phyloP scores from a whole-genome alignment of 2,888 invertebrate species.

The Melinaea marsaeus region DNA sequence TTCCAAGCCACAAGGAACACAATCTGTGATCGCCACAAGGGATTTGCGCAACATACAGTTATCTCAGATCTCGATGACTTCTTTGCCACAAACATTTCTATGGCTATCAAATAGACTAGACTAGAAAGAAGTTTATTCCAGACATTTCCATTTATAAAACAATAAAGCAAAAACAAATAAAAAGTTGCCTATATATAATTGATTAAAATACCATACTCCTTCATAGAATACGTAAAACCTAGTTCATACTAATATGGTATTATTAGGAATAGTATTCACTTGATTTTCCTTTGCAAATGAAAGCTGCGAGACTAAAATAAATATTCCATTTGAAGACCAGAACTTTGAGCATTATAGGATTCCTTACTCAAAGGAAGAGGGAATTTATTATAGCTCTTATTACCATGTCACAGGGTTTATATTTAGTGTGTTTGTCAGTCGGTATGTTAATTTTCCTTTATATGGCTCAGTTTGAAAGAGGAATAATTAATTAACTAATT shows the following conservation, averaged over 20 bases:
- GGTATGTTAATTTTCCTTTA: conserved; percentile 13
- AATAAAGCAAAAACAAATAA: too few species aligned
- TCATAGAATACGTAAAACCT: too few species aligned
- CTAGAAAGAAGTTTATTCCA: too few species aligned
- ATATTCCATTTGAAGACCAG: conserved; percentile 2
- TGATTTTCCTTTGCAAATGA: too few species aligned
- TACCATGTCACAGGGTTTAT: background rate
- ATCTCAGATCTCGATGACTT: conserved; percentile 21
- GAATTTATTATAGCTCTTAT: conserved; percentile 1
- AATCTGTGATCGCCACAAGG: conserved; percentile 19
- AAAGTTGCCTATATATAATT: too few species aligned
- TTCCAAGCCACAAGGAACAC: background rate
- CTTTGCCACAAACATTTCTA: conserved; percentile 19
- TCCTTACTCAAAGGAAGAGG: background rate
- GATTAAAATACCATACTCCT: too few species aligned
- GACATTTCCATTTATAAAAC: too few species aligned
- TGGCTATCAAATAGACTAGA: background rate
- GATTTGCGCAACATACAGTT: conserved; percentile 20
- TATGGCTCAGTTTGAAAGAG: conserved; percentile 25
- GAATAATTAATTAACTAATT: conserved; percentile 38
- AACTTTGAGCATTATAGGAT: background rate
- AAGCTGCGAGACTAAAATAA: too few species aligned
- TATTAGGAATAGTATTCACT: too few species aligned
- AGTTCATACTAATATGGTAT: too few species aligned
- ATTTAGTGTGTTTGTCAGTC: background rate